phyloP scores from a whole-genome alignment of 2,113 vertebrate genomes.

The Budorcas taxicolor region DNA sequence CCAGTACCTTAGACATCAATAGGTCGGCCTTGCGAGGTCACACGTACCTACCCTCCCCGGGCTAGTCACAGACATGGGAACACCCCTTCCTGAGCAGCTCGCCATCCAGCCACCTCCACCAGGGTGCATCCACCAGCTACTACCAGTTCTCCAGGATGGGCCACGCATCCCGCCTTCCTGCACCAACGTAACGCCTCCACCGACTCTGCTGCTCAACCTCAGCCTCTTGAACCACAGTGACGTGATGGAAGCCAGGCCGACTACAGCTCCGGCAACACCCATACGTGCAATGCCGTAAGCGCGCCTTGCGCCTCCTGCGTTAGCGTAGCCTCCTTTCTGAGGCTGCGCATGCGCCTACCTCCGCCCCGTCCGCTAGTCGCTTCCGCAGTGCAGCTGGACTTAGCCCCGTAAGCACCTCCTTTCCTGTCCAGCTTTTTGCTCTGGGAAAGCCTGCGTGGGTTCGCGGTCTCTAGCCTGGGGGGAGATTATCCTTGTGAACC shows the following conservation, averaged over 20 bases:
- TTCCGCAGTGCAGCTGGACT: background rate
- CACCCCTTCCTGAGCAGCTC: conserved; percentile 92
- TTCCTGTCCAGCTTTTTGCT: background rate
- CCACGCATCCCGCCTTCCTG: conserved; percentile 91
- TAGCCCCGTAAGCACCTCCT: background rate
- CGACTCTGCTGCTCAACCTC: conserved; percentile 91
- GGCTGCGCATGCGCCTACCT: background rate
- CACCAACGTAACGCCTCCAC: conserved; percentile 92
- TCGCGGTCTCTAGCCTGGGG: fast-evolving
- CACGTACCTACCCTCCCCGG: conserved; percentile 90
- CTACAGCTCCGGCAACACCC: conserved; percentile 94
- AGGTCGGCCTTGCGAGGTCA: conserved; percentile 89
- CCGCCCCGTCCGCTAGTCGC: fast-evolving
- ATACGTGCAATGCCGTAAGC: conserved; percentile 67
- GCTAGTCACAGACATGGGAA: conserved; percentile 88
- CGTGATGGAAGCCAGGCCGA: conserved; percentile 90
- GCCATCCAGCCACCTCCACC: conserved; percentile 94
- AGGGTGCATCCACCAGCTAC: conserved; percentile 89
- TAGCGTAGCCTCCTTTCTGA: conserved; percentile 82
- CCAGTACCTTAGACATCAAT: conserved; percentile 88
- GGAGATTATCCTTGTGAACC: no score
- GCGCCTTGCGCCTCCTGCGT: background rate
- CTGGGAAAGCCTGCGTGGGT: fast-evolving
- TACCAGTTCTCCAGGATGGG: conserved; percentile 97
- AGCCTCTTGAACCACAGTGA: conserved; percentile 91